phyloP scores from a whole-genome alignment of 2,888 invertebrate genomes.

The Noctua janthe region DNA sequence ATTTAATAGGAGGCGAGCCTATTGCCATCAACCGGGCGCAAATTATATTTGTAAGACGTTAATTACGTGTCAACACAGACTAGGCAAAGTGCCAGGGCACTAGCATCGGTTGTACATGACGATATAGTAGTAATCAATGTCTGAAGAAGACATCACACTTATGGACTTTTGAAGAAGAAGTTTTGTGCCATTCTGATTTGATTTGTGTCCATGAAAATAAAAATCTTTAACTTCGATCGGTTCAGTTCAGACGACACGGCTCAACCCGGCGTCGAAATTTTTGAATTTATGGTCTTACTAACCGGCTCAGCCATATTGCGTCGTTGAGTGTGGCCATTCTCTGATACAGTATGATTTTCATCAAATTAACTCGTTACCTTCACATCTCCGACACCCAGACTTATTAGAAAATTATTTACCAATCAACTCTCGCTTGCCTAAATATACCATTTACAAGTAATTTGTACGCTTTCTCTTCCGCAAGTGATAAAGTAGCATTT shows the following conservation, averaged over 20 bases:
- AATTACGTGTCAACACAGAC: slow-evolving; percentile 12
- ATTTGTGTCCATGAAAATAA: not conserved
- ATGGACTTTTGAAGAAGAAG: not conserved
- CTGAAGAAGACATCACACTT: not conserved
- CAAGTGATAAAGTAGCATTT: slow-evolving; percentile 3
- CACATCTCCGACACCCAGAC: slow-evolving; percentile 8
- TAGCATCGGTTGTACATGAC: slow-evolving; percentile 10
- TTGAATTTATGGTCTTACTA: not conserved
- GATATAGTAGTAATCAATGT: slow-evolving; percentile 13
- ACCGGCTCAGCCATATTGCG: not conserved
- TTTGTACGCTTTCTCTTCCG: slow-evolving; percentile 46
- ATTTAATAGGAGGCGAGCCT: no score
- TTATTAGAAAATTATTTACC: slow-evolving; percentile 16
- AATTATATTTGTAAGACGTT: not conserved
- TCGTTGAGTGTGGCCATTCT: not conserved
- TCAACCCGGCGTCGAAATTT: not conserved
- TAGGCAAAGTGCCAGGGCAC: slow-evolving; percentile 23
- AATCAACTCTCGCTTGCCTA: slow-evolving; percentile 28
- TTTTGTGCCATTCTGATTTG: not conserved
- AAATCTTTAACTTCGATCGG: not conserved
- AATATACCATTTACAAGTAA: slow-evolving; percentile 11
- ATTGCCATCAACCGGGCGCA: no score
- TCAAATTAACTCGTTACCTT: slow-evolving; percentile 14
- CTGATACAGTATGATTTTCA: slow-evolving; percentile 23
- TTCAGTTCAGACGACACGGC: not conserved